Conservation (phyloP, 2,113 vertebrate genomes). For the Brachyhypopomus gauderio region DNA sequence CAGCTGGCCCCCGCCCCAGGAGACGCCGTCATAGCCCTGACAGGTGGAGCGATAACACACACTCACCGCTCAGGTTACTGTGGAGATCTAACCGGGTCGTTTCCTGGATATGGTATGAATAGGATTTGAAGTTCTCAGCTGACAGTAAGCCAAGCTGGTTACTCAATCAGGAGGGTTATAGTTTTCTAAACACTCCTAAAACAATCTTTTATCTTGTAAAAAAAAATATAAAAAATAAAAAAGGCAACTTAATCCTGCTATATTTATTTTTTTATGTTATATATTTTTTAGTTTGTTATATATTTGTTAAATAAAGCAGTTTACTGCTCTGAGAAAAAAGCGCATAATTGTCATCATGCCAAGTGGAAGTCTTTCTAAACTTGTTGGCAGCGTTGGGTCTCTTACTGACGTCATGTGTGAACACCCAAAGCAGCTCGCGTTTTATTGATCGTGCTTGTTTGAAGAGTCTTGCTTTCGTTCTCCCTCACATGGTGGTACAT, state of each 20-base stretch:
- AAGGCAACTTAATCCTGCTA: not conserved
- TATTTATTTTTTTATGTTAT: not conserved
- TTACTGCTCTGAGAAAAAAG: not conserved
- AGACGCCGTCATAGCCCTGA: conserved; percentile 60
- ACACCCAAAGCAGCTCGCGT: not conserved
- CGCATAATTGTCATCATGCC: not conserved
- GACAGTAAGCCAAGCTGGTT: not conserved
- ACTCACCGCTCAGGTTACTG: not conserved
- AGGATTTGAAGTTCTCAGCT: not conserved
- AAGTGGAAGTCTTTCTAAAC: not conserved
- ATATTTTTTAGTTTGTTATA: too few relatives aligned
- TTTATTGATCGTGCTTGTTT: not conserved
- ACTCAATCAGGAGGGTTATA: not conserved
- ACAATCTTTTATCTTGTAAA: not conserved
- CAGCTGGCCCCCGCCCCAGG: conserved; percentile 53
- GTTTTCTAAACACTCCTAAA: not conserved
- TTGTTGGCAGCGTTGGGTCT: not conserved
- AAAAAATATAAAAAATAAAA: not conserved
- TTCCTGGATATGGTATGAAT: not conserved
- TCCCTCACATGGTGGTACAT: too few relatives aligned
- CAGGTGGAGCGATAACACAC: conserved; percentile 48
- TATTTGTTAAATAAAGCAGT: not conserved
- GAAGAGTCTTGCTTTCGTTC: not conserved
- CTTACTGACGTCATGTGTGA: not conserved
- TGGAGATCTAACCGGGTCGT: not conserved